These are phyloP conservation scores for Psilopsiagon aymara DNA, from an alignment of 2,113 vertebrate species.

Conservation along the genomic window DNA sequence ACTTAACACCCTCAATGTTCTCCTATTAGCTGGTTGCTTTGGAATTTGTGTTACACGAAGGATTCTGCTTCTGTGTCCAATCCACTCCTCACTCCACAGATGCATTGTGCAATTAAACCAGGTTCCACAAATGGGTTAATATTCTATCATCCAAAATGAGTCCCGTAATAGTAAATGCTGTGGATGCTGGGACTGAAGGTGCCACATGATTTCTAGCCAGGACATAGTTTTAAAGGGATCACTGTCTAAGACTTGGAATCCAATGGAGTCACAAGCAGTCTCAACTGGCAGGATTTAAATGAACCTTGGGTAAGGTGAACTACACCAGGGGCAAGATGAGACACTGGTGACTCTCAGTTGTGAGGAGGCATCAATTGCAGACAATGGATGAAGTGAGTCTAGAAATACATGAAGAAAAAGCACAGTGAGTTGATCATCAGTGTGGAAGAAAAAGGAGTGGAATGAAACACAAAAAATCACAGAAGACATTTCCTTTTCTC, in stretches of 20 bases:
- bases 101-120: neutral
- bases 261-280: neutral
- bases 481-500: neutral
- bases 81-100: neutral
- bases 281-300: neutral
- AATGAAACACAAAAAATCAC: neutral
- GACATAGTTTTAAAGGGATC: neutral
- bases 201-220: neutral
- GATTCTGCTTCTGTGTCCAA: neutral
- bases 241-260: neutral
- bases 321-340: neutral
- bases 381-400: neutral
- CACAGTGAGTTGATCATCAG: neutral
- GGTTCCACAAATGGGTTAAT: neutral
- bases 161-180: neutral
- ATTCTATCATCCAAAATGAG: neutral
- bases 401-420: neutral
- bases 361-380: neutral
- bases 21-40: slow-evolving; percentile 41
- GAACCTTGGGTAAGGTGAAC: neutral
- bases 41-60: slow-evolving; percentile 45
- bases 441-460: neutral
- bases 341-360: neutral
- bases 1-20: slow-evolving; percentile 38
- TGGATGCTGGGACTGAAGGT: neutral